Conservation (phyloP, 2,888 invertebrate genomes). For the Drosophila glabriapex region DNA sequence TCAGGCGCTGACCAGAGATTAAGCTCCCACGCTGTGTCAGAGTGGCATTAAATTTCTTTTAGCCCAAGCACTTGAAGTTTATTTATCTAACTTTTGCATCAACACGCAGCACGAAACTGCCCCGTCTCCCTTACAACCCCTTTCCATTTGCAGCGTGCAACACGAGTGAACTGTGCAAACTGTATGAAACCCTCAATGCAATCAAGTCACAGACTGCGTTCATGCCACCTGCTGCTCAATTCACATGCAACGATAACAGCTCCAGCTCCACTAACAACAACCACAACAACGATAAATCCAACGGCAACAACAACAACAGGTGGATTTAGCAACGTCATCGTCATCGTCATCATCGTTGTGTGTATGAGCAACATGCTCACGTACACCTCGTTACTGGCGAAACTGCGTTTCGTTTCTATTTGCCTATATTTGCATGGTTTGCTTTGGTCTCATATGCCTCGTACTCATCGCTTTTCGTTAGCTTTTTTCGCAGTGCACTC, state of each 20-base stretch:
- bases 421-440: slow-evolving; percentile 1
- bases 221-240: slow-evolving; percentile 67
- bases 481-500: slow-evolving; percentile 72
- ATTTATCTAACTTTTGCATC: slow-evolving; percentile 78
- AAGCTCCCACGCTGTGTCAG: slow-evolving; percentile 55
- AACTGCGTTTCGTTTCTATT: slow-evolving; percentile 14
- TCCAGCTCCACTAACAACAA: neutral
- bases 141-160: slow-evolving; percentile 14
- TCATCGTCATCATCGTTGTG: slow-evolving; percentile 35
- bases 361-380: slow-evolving; percentile 62
- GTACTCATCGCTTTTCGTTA: slow-evolving; percentile 71
- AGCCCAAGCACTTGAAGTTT: slow-evolving; percentile 67
- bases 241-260: slow-evolving; percentile 42
- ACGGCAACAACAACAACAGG: slow-evolving; percentile 55
- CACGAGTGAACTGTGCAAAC: slow-evolving; percentile 2
- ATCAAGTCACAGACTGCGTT: slow-evolving; percentile 54
- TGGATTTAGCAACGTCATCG: slow-evolving; percentile 59
- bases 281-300: neutral
- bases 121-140: neutral
- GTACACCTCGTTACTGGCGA: slow-evolving; percentile 68
- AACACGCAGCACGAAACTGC: slow-evolving; percentile 66
- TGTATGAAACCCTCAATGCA: slow-evolving; percentile 51
- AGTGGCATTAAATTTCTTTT: slow-evolving; percentile 56
- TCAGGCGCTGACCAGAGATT: slow-evolving; percentile 21
- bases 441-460: slow-evolving; percentile 63